Percentiles rank a stretch among this genome's conserved stretches.
Evolutionary conservation across 2,113 vertebrate genomes (phyloP).

Genomic region (Onychorhynchus coronatus): DNA sequence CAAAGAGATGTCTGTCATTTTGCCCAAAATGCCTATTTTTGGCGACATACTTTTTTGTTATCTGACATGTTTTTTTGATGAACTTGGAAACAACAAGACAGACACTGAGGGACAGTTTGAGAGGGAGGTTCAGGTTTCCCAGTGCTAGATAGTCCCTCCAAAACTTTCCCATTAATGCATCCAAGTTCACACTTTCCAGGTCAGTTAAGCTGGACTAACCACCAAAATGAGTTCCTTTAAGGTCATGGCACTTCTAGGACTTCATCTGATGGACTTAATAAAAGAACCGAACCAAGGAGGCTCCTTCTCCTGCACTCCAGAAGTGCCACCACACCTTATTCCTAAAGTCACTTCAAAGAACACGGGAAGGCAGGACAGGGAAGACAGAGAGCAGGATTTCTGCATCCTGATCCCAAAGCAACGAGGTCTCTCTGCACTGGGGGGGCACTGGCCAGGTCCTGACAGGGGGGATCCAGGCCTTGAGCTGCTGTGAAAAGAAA

Average conservation of each 20-base stretch:
- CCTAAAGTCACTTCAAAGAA: background rate
- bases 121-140: background rate
- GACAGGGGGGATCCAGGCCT: background rate
- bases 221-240: background rate
- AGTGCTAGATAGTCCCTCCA: background rate
- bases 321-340: background rate
- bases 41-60: background rate
- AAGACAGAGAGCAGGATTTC: background rate
- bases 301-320: background rate
- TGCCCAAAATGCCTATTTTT: background rate
- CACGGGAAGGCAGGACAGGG: no score
- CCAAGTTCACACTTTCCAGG: background rate
- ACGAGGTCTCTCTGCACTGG: background rate
- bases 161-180: background rate
- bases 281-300: rapidly evolving
- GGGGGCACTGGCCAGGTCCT: background rate
- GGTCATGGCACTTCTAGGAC: rapidly evolving
- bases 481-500: background rate
- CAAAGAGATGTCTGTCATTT: background rate
- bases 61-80: no score
- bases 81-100: background rate
- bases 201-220: background rate
- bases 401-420: background rate
- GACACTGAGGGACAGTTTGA: rapidly evolving
- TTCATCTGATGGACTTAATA: background rate